These are phyloP conservation scores for Cichlasoma orientale DNA, from an alignment of 2,797 vertebrate genomes.

Conservation along the genomic window DNA sequence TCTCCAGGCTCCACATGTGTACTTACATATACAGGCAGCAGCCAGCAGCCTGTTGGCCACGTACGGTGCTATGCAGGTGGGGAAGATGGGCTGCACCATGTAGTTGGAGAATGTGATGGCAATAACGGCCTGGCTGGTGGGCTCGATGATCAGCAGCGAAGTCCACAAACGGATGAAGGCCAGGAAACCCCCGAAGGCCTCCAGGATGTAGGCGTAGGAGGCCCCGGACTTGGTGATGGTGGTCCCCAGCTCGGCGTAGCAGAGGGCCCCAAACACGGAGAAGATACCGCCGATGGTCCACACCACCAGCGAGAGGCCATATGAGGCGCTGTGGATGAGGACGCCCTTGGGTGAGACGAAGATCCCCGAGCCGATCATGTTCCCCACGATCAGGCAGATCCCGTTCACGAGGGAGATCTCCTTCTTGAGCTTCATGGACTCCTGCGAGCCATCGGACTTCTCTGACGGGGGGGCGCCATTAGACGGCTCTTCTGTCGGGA, in stretches of 20 bases:
- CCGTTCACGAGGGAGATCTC: conserved; percentile 93
- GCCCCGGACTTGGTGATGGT: conserved; percentile 96
- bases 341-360: conserved; percentile 94
- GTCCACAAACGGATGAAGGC: conserved; percentile 94
- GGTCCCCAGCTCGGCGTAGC: conserved; percentile 93
- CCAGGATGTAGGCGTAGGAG: conserved; percentile 94
- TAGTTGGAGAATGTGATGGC: conserved; percentile 97
- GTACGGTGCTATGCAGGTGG: conserved; percentile 87
- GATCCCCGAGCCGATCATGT: conserved; percentile 96
- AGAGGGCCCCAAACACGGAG: conserved; percentile 91
- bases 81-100: conserved; percentile 92
- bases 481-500: conserved; percentile 57
- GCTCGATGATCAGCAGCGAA: conserved; percentile 93
- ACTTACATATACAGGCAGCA: conserved; percentile 92
- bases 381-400: conserved; percentile 92
- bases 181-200: conserved; percentile 89
- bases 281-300: conserved; percentile 92
- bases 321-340: conserved; percentile 90
- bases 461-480: conserved; percentile 48
- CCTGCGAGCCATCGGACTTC: conserved; percentile 43
- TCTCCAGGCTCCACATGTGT: neutral
- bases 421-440: conserved; percentile 90
- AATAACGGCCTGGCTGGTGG: conserved; percentile 93
- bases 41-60: conserved; percentile 87
- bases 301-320: conserved; percentile 88